phyloP scores from a whole-genome alignment of 2,888 invertebrate genomes.

The Pyrochroa serraticornis region DNA sequence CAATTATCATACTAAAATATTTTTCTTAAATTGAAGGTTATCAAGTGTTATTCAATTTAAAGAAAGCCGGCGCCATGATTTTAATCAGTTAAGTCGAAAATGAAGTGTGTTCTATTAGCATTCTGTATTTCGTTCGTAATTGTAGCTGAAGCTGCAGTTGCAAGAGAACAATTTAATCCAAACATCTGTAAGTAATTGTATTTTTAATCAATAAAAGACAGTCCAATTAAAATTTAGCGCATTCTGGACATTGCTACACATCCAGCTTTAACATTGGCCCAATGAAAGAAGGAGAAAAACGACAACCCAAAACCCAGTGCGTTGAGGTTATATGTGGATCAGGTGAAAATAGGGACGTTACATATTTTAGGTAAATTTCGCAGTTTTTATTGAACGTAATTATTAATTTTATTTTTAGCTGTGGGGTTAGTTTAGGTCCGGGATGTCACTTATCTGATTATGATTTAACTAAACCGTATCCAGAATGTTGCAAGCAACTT shows the following conservation, averaged over 20 bases:
- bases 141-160: too few species aligned
- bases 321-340: not conserved
- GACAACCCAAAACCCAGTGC: not conserved
- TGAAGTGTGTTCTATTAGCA: too few species aligned
- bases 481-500: not conserved
- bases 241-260: not conserved
- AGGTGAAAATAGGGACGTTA: not conserved
- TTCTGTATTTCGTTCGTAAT: too few species aligned
- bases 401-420: not conserved
- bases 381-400: not conserved
- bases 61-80: too few species aligned
- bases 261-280: not conserved
- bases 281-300: not conserved
- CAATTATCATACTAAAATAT: too few species aligned
- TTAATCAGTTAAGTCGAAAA: too few species aligned
- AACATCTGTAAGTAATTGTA: not conserved
- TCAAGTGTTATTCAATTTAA: too few species aligned
- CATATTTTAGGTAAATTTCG: not conserved
- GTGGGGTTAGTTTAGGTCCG: not conserved
- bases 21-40: too few species aligned
- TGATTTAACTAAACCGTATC: not conserved
- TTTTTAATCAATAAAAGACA: not conserved
- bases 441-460: not conserved
- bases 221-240: not conserved
- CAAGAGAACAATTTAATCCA: not conserved